Evolutionary conservation across 1,140 invertebrate genomes (phyloP).

Genomic region (Drosophila lowei): DNA sequence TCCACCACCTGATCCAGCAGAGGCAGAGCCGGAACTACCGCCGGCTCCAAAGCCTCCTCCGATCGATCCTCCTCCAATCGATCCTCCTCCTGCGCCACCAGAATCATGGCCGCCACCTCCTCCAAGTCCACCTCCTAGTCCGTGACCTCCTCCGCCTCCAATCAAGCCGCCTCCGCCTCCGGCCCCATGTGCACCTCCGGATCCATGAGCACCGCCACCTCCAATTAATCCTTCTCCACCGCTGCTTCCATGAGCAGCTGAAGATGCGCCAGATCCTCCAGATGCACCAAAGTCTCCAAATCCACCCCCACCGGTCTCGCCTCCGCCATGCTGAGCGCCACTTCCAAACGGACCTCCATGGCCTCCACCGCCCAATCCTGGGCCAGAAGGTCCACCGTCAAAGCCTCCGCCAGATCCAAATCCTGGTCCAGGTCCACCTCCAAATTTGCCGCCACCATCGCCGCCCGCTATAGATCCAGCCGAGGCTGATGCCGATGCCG

Average conservation of each 20-base stretch:
- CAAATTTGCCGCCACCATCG: slow-evolving; percentile 14
- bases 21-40: slow-evolving; percentile 7
- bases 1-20: slow-evolving; percentile 28
- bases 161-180: slow-evolving; percentile 17
- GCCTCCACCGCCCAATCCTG: slow-evolving; percentile 13
- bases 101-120: neutral
- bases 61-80: neutral
- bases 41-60: slow-evolving; percentile 13
- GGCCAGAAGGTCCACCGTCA: slow-evolving; percentile 28
- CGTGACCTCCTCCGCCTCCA: slow-evolving; percentile 14
- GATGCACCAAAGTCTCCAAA: slow-evolving; percentile 21
- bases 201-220: slow-evolving; percentile 17
- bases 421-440: slow-evolving; percentile 20
- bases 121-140: slow-evolving; percentile 22
- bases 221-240: slow-evolving; percentile 2
- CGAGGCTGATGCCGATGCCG: slow-evolving; percentile 46
- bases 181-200: slow-evolving; percentile 6
- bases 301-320: slow-evolving; percentile 13
- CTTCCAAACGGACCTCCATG: slow-evolving; percentile 22
- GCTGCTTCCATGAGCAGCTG: slow-evolving; percentile 17
- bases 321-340: slow-evolving; percentile 21
- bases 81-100: neutral
- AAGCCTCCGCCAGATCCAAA: slow-evolving; percentile 16
- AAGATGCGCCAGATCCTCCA: slow-evolving; percentile 10
- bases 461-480: slow-evolving; percentile 25